Conservation (phyloP, 2,888 invertebrate genomes). For the Euplexia lucipara region DNA sequence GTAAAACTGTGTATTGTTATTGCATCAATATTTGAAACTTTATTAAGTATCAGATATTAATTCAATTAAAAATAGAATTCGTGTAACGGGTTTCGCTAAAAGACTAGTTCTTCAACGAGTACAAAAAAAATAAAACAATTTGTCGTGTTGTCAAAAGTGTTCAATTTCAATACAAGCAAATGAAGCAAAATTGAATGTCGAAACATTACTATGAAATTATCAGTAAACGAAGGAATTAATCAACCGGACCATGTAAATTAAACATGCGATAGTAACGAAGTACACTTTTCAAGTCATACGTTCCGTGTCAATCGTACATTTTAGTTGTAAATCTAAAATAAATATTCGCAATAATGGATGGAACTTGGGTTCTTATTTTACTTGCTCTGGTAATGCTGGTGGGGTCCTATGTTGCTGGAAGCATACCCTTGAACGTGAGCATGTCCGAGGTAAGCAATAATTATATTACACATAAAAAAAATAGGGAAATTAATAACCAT, state of each 20-base stretch:
- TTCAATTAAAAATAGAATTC: background rate
- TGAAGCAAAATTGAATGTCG: slow-evolving; percentile 47
- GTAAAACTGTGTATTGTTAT: no score
- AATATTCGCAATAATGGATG: slow-evolving; percentile 92
- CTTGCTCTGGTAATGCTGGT: slow-evolving; percentile 98
- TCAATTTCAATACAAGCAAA: slow-evolving; percentile 49
- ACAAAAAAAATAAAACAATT: slow-evolving; percentile 23
- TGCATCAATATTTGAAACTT: no score
- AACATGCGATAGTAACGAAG: slow-evolving; percentile 65
- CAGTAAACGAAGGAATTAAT: slow-evolving; percentile 64
- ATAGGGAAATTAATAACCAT: slow-evolving; percentile 16
- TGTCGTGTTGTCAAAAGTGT: slow-evolving; percentile 66
- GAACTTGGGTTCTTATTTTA: slow-evolving; percentile 95
- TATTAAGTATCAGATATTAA: no score
- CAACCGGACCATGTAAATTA: slow-evolving; percentile 68
- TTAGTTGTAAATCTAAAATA: slow-evolving; percentile 41
- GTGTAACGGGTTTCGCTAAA: slow-evolving; percentile 19
- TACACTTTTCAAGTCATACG: slow-evolving; percentile 55
- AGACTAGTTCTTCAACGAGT: slow-evolving; percentile 12
- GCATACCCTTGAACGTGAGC: slow-evolving; percentile 97
- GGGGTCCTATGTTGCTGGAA: slow-evolving; percentile 98
- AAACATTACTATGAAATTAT: slow-evolving; percentile 60
- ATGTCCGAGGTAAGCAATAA: slow-evolving; percentile 96
- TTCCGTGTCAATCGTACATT: slow-evolving; percentile 48
- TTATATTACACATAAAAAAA: background rate